A percentile compares a stretch with the other conserved stretches of the same genome.
phyloP scores from a whole-genome alignment of 1,140 invertebrate species.

The Scaptomyza graminum region DNA sequence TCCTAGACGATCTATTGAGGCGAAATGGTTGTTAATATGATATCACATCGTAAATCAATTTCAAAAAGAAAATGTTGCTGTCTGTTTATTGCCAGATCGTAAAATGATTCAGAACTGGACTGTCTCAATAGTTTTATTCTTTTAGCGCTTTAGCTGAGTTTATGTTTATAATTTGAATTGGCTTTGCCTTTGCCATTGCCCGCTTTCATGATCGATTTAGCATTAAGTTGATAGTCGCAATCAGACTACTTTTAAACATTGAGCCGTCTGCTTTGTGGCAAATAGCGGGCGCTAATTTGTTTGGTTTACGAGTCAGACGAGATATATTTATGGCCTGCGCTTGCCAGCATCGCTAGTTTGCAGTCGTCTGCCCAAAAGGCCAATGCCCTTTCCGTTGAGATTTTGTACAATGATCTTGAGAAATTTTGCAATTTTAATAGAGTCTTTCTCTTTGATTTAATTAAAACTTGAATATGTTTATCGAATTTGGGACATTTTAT shows the following conservation, averaged over 20 bases:
- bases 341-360: conserved; percentile 42
- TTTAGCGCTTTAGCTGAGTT: conserved; percentile 34
- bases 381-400: neutral
- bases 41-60: conserved; percentile 72
- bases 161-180: conserved; percentile 42
- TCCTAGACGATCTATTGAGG: conserved; percentile 32
- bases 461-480: neutral
- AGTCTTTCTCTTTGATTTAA: no score
- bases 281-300: conserved; percentile 49
- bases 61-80: conserved; percentile 22
- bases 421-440: no score
- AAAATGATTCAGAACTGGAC: conserved; percentile 41
- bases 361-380: conserved; percentile 25
- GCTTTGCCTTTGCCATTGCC: conserved; percentile 10
- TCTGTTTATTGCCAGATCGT: conserved; percentile 61
- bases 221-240: conserved; percentile 48
- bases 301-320: conserved; percentile 57
- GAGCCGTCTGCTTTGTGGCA: conserved; percentile 4
- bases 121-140: conserved; percentile 17
- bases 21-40: conserved; percentile 21
- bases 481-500: conserved; percentile 30
- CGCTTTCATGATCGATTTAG: conserved; percentile 66
- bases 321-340: conserved; percentile 28
- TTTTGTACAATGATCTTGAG: conserved; percentile 34
- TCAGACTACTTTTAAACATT: conserved; percentile 5